Conservation (phyloP, 2,797 vertebrate species). For the Anguilla marmorata region DNA sequence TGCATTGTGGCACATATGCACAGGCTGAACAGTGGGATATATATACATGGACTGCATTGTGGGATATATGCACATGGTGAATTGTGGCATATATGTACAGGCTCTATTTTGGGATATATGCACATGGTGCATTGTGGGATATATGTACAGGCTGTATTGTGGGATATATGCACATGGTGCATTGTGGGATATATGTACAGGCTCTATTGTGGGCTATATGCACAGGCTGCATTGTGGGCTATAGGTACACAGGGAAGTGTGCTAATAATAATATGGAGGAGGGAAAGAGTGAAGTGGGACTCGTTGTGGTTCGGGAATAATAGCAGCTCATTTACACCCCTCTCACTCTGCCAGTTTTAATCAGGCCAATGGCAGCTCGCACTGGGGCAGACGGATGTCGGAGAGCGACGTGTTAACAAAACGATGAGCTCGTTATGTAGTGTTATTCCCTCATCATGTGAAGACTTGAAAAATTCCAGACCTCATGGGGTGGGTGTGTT, state of each 20-base stretch:
- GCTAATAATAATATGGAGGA: neutral
- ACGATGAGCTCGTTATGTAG: slow-evolving; percentile 2
- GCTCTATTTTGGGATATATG: too few relatives aligned
- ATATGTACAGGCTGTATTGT: too few relatives aligned
- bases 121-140: too few relatives aligned
- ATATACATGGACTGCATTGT: neutral
- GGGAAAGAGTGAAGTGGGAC: neutral
- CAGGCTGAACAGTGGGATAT: too few relatives aligned
- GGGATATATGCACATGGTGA: too few relatives aligned
- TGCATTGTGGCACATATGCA: neutral
- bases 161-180: too few relatives aligned
- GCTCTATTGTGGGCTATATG: too few relatives aligned
- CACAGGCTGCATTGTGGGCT: too few relatives aligned
- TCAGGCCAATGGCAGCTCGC: slow-evolving; percentile 50
- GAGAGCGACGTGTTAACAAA: slow-evolving; percentile 35
- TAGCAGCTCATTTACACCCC: slow-evolving; percentile 32
- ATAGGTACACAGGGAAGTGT: neutral
- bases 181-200: too few relatives aligned
- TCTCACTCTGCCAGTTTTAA: slow-evolving; percentile 40
- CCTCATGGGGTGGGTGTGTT: slow-evolving; percentile 24
- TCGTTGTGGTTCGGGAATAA: neutral
- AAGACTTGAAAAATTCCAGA: slow-evolving; percentile 22
- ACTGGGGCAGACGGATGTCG: slow-evolving; percentile 25
- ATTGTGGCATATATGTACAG: too few relatives aligned
- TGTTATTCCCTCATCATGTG: slow-evolving; percentile 10